Conservation (phyloP, 2,888 invertebrate genomes). For the Lydus trimaculatus region DNA sequence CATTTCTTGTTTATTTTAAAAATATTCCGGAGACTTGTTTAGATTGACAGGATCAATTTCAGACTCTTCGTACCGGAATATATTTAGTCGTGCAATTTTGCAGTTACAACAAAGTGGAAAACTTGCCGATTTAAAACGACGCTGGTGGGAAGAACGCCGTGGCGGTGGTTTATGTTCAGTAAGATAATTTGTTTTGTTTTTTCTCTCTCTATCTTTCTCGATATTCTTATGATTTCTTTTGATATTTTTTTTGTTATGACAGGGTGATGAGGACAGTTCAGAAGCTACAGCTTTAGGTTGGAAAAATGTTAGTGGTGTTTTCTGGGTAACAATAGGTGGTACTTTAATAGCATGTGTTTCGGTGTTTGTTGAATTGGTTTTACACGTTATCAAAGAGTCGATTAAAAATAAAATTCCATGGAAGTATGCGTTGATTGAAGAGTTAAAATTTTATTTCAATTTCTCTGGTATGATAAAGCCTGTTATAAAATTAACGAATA, state of each 20-base stretch:
- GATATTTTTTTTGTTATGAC: background rate
- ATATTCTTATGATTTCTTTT: background rate
- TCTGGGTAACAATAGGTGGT: slow-evolving; percentile 75
- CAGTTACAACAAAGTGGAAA: slow-evolving; percentile 87
- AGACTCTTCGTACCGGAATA: slow-evolving; percentile 78
- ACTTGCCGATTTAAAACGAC: slow-evolving; percentile 78
- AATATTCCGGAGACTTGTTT: slow-evolving; percentile 14
- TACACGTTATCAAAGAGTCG: slow-evolving; percentile 60
- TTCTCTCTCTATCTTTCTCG: background rate
- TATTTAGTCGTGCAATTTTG: slow-evolving; percentile 85
- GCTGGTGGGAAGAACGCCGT: slow-evolving; percentile 79
- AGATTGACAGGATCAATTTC: slow-evolving; percentile 34
- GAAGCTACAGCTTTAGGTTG: slow-evolving; percentile 64
- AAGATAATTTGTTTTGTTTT: background rate
- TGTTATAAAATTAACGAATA: slow-evolving; percentile 51
- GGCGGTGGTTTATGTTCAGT: slow-evolving; percentile 16
- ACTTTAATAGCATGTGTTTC: slow-evolving; percentile 69
- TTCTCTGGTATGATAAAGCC: slow-evolving; percentile 77
- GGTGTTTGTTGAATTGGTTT: slow-evolving; percentile 72
- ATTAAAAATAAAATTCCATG: slow-evolving; percentile 66
- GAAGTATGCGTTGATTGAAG: slow-evolving; percentile 69
- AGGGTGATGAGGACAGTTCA: slow-evolving; percentile 41
- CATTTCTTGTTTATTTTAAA: background rate
- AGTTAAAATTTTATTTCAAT: slow-evolving; percentile 73
- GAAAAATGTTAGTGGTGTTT: slow-evolving; percentile 82